Evolutionary conservation across 1,140 invertebrate genomes (phyloP), one percentile per base, ranked within the genome.

Genomic region (Zaprionus kolodkinae): DNA sequence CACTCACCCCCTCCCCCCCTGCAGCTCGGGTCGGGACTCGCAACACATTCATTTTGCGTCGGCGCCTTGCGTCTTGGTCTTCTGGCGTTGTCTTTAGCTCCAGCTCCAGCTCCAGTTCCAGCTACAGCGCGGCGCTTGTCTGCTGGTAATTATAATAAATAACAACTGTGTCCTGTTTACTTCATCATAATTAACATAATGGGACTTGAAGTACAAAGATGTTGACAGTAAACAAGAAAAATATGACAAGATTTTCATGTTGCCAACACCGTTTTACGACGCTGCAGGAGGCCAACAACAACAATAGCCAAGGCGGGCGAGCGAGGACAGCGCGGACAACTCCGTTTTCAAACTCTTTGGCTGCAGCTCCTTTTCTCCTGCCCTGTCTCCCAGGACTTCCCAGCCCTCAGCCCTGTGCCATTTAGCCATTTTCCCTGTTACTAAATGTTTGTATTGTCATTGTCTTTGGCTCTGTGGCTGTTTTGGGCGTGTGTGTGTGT

Each of bases 121-220:
- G 38, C 38, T 40, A 21, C 38, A n/a, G n/a, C 40, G 40, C 79
- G 52, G 36, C 66, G 70, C 79, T 79, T 81, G 79, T 88, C 83
- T 88, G 81, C 68, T 88, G 84, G 84, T 88, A 88, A 89, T 88
- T 89, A 88, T 88, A 89, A 88, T 88, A 88, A 88, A 90, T 88
- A 88, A 88, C 84, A 88, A 88, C 84, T 88, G 84, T 85, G 84
- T 89, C 84, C 85, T 89, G 84, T 88, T 88, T 88, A 88, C 84
- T 88, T 88, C 84, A 88, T 88, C 84, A 88, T 88, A 88, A 88
- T 88, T 88, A 88, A 89, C 84, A 88, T 88, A 88, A 88, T 88
- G 85, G 84, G 85, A 88, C 84, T 88, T 89, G 81, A 88, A 88
- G 84, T 88, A 88, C 85, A 88, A 90, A 90, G 81, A 89, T 88